Conservation (phyloP, 1,140 invertebrate species). For the Lepidurus couesii region DNA sequence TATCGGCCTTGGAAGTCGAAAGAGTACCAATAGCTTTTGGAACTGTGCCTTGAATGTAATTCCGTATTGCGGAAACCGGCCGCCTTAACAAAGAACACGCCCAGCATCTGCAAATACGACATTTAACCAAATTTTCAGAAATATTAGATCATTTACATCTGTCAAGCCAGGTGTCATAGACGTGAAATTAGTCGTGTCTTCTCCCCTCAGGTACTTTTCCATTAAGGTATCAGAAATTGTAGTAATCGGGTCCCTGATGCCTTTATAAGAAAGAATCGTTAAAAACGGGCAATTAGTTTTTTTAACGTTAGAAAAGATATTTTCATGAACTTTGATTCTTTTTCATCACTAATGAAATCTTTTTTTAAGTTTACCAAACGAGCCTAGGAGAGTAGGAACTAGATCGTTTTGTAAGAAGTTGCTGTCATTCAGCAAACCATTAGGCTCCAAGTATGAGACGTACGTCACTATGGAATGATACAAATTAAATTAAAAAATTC, state of each 20-base stretch:
- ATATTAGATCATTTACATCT: slow-evolving; percentile 28
- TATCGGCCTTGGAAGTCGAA: slow-evolving; percentile 32
- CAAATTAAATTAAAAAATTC: background rate
- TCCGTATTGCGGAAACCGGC: slow-evolving; percentile 19
- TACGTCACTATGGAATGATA: slow-evolving; percentile 28
- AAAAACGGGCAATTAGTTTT: background rate
- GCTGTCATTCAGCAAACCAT: slow-evolving; percentile 28
- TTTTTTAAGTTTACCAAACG: slow-evolving; percentile 26
- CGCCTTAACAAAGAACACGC: slow-evolving; percentile 30
- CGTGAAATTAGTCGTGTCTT: slow-evolving; percentile 32
- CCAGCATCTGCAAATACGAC: slow-evolving; percentile 26
- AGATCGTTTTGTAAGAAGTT: slow-evolving; percentile 32
- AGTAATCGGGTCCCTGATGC: slow-evolving; percentile 24
- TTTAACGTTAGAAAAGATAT: slow-evolving; percentile 4
- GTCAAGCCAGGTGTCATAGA: slow-evolving; percentile 34
- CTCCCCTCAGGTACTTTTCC: slow-evolving; percentile 30
- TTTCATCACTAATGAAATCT: background rate
- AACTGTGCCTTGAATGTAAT: slow-evolving; percentile 29
- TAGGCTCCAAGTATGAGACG: slow-evolving; percentile 27
- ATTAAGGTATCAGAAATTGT: slow-evolving; percentile 29
- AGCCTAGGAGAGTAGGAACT: slow-evolving; percentile 25
- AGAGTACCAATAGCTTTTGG: slow-evolving; percentile 32
- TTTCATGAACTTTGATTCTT: background rate
- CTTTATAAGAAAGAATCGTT: background rate
- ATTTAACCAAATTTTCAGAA: background rate